Evolutionary conservation across 2,797 vertebrate genomes (phyloP).

Genomic region (Hylomyscus alleni): DNA sequence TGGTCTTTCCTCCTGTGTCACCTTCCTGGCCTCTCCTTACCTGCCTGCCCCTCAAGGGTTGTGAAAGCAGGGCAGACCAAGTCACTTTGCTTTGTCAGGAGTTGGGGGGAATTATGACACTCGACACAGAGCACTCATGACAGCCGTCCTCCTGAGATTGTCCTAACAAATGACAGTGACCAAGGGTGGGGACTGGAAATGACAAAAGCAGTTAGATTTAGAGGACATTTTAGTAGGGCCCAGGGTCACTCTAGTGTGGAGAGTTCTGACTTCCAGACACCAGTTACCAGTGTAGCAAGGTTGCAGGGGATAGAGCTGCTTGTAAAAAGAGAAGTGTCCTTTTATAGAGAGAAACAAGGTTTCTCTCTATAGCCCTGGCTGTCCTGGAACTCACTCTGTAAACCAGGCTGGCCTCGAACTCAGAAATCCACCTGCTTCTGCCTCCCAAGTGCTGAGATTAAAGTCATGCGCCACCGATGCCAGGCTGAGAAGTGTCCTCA

Average conservation of each 20-base stretch:
- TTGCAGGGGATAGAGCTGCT: neutral
- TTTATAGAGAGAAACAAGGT: no score
- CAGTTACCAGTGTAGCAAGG: neutral
- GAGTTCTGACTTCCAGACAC: neutral
- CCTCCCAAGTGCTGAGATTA: no score
- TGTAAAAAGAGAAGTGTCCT: neutral
- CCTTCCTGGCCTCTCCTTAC: neutral
- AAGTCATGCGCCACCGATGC: no score
- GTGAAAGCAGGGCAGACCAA: neutral
- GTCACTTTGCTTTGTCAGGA: neutral
- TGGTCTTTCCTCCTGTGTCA: neutral
- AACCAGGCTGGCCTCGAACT: no score
- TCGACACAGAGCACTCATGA: neutral
- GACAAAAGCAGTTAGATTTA: neutral
- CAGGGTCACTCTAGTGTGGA: neutral
- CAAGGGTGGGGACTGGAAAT: neutral
- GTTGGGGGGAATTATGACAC: neutral
- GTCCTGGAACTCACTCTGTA: no score
- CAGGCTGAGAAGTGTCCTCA: neutral
- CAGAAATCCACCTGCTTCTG: no score
- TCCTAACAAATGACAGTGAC: neutral
- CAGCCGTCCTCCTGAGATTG: neutral
- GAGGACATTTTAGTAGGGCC: neutral
- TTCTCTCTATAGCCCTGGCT: no score
- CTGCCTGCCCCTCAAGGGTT: neutral